Base-by-base conservation (phyloP, 2,888 invertebrate species). In the Bimastos eiseni region DNA sequence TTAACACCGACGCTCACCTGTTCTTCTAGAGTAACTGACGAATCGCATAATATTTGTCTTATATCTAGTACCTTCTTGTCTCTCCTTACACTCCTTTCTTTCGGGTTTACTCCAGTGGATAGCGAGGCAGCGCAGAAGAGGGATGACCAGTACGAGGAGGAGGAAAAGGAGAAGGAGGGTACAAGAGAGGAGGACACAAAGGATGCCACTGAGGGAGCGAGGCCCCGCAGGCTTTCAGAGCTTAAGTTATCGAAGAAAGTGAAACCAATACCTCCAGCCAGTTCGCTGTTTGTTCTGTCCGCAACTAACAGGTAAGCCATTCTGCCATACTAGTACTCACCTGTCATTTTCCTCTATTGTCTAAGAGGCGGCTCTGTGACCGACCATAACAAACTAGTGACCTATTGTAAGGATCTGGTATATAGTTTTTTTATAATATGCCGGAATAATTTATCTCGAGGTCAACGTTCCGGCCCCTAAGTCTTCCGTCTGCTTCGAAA, bases 241-340 rank as follows among this genome's bases (percentile, higher is more conserved):
- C 96, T 98, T 95, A 97, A 98, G 96, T 93, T 94, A 89, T 96
- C 97, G 93, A 97, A 97, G 95, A 97, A 97, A 96, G 96, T 97
- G 94, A 97, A 97, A 96, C 99, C 99, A 93, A 99, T 99, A 95
- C 99, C 99, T 94, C 97, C 97, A 95, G 98, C 97, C 95, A 97
- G 97, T 95, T 97, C 99, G 94, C 98, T 99, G 96, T 99, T 99
- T 97, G 96, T 99, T 95, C 98, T 99, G 96, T 97, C 98, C 95
- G 97, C 97, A 95, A 98, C 97, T 92, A 99, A 98, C 97, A 98
- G 97, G 98, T 98, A 97, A 6, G 70, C 5, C 6, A 24, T 17
- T 11, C 19, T 44, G 17, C 24, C 13, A 4, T 24, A 1, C 15
- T 3, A 5, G 17, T 44, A 17, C 24, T 13, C 55, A 55, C 55